These are phyloP conservation scores for Oryctes rhinoceros DNA, from an alignment of 1,140 invertebrate genomes.

Conservation along the genomic window DNA sequence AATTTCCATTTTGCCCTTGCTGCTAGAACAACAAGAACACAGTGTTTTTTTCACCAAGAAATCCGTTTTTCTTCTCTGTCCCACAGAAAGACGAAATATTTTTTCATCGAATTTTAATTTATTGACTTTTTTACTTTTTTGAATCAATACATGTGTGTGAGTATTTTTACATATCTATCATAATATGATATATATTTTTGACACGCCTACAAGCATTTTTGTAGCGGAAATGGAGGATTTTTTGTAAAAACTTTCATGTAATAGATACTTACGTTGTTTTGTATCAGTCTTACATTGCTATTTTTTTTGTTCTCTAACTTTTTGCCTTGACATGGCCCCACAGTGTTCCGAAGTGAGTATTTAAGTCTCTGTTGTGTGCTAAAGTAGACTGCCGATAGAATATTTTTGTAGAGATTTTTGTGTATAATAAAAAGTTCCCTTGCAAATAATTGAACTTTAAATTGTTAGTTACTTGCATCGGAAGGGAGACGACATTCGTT, in stretches of 20 bases:
- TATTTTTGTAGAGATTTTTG: constrained; percentile 53
- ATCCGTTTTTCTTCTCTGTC: constrained; percentile 35
- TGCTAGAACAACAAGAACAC: constrained; percentile 32
- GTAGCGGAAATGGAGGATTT: constrained; percentile 59
- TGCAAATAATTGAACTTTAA: constrained; percentile 12
- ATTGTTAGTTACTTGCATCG: constrained; percentile 7
- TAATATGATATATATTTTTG: constrained; percentile 42
- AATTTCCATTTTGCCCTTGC: constrained; percentile 20
- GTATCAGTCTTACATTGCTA: constrained; percentile 58
- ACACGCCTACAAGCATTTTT: constrained; percentile 60
- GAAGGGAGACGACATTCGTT: neutral
- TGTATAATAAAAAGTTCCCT: neutral
- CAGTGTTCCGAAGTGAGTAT: constrained; percentile 61
- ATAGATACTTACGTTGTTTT: constrained; percentile 52
- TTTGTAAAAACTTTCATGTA: constrained; percentile 43
- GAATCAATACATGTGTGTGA: constrained; percentile 62
- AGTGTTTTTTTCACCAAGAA: constrained; percentile 36
- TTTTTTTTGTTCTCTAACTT: constrained; percentile 60
- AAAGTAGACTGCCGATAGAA: constrained; percentile 53
- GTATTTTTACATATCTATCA: constrained; percentile 54
- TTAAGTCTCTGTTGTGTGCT: constrained; percentile 59
- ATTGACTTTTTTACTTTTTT: constrained; percentile 45
- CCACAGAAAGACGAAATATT: constrained; percentile 30
- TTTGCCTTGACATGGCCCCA: constrained; percentile 60
- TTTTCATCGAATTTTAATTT: constrained; percentile 44